Evolutionary conservation across 2,888 invertebrate species (phyloP), one percentile per base, ranked within the genome.

Genomic region (Pyrrhosoma nymphula): DNA sequence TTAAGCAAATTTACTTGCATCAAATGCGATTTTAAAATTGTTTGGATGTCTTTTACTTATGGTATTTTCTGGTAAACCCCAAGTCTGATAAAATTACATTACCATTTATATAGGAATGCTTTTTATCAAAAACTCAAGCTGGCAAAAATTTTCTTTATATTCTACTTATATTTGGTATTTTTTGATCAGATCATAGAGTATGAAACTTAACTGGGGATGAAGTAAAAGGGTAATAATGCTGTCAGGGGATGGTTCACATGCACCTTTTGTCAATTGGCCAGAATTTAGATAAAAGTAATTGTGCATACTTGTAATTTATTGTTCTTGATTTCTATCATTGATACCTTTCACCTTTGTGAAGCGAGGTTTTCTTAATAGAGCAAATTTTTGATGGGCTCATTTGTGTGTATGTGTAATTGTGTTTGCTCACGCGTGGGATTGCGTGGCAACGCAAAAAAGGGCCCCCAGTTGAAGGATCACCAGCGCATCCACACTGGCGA

Each of bases 401-500:
- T 60, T 93, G 69, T 91, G 91, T 60, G 93, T n/a, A n/a, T 91
- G 91, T 60, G 63, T 91, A 63, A 30, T 56, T 89, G 82, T 91
- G 91, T 63, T 56, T 55, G 35, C 82, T 82, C 35, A 14, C n/a
- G 69, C n/a, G n/a, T 26, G 23, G 69, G 69, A 69, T 69, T 82
- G 82, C 35, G 55, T 93, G 93, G 39, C 63, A 30, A 63, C 93
- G 14, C 60, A 89, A 26, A 89, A 23, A 93, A 93, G 93, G 93
- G 93, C 93, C 93, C 93, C n/a, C 93, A 93, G 93, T 93, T 93
- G 93, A 93, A 93, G 93, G 69, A 93, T 93, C 93, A 93, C 63
- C 93, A 93, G 93, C 91, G 91, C 91, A 91, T 91, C 90, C 90
- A 91, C 90, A 91, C 90, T 1, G 90, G 90, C 56, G 90, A 93